Evolutionary conservation across 2,797 vertebrate species (phyloP).

Genomic region (Sebastes steindachneri): DNA sequence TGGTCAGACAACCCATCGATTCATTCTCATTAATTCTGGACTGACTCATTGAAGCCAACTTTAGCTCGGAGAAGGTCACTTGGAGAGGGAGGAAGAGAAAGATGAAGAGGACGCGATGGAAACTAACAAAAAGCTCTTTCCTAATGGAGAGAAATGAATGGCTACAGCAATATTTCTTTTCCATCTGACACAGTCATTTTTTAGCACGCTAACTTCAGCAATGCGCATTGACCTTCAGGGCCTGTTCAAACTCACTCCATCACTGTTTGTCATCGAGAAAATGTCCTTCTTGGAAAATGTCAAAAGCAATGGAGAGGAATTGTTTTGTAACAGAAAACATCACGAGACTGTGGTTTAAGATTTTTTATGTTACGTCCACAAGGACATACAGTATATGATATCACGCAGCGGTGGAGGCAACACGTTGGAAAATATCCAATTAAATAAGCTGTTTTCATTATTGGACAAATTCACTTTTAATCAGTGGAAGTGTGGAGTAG

Average conservation of each 20-base stretch:
- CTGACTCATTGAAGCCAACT: neutral
- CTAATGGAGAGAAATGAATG: constrained; percentile 12
- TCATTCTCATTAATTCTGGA: constrained; percentile 2
- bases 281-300: neutral
- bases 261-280: neutral
- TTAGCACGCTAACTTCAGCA: constrained; percentile 8
- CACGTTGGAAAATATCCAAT: neutral
- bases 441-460: constrained; percentile 9
- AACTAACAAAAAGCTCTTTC: neutral
- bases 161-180: neutral
- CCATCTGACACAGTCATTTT: constrained; percentile 3
- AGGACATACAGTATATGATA: neutral
- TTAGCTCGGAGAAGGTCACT: constrained; percentile 6
- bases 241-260: constrained; percentile 1
- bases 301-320: neutral
- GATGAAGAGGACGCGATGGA: neutral
- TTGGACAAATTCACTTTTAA: neutral
- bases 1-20: neutral
- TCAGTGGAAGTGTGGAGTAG: neutral
- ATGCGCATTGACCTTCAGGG: constrained; percentile 9
- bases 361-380: neutral
- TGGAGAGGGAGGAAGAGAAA: neutral
- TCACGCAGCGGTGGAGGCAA: neutral
- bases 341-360: neutral
- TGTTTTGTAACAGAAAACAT: neutral